Evolutionary conservation across 2,113 vertebrate genomes (phyloP).

Genomic region (Aspidoscelis tigris): DNA sequence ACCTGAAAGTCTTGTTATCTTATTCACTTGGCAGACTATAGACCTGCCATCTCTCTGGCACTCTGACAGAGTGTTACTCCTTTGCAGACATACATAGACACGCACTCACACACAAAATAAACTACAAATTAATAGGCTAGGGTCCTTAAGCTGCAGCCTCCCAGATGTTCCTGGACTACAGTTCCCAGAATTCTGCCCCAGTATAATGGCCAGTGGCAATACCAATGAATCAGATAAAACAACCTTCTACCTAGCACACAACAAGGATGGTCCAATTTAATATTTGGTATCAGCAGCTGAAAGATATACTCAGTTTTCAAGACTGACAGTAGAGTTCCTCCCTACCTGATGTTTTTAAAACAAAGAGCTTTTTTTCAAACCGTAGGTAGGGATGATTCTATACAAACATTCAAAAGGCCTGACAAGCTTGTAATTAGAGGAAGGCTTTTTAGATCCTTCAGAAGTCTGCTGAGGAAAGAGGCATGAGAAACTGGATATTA

Average conservation of each 20-base stretch:
- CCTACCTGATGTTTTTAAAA: slow-evolving; percentile 14
- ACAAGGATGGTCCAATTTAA: not conserved
- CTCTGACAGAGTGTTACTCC: not conserved
- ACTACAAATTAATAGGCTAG: no score
- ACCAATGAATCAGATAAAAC: not conserved
- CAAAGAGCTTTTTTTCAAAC: not conserved
- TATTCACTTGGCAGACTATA: not conserved
- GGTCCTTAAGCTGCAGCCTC: not conserved
- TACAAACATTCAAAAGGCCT: slow-evolving; percentile 2
- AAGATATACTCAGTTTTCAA: not conserved
- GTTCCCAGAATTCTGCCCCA: no score
- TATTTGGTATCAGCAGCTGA: not conserved
- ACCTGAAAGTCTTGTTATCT: not conserved
- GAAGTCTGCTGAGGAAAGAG: slow-evolving; percentile 42
- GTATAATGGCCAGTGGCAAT: not conserved
- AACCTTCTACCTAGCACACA: not conserved
- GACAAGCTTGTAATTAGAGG: not conserved
- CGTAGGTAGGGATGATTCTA: slow-evolving; percentile 27
- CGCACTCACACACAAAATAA: no score
- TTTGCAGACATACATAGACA: not conserved
- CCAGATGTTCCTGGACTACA: not conserved
- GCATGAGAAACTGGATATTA: slow-evolving; percentile 40
- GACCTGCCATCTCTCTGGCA: not conserved
- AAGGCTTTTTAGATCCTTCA: slow-evolving; percentile 13
- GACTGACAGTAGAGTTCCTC: not conserved